These are phyloP conservation scores for Syngnathoides biaculeatus DNA, from an alignment of 2,113 vertebrate species.

Conservation along the genomic window DNA sequence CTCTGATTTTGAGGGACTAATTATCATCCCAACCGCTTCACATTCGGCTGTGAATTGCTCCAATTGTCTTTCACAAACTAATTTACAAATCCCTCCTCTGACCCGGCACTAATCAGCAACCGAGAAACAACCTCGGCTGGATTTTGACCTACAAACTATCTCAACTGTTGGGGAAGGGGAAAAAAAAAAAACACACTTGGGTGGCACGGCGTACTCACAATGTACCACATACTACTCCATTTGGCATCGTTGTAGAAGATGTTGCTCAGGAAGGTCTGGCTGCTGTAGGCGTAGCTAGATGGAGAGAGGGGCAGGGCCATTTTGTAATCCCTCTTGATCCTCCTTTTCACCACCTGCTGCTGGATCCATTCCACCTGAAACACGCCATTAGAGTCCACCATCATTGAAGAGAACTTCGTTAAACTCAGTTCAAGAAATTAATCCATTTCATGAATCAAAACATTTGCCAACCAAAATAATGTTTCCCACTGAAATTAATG, in stretches of 20 bases:
- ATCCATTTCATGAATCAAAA: neutral
- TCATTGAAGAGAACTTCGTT: neutral
- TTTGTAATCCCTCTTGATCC: constrained; percentile 96
- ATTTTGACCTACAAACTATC: constrained; percentile 46
- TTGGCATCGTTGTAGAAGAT: constrained; percentile 97
- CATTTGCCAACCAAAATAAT: neutral
- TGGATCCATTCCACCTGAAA: constrained; percentile 97
- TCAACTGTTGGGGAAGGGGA: constrained; percentile 16
- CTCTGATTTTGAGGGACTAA: no score
- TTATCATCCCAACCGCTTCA: no score
- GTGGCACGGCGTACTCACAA: constrained; percentile 79
- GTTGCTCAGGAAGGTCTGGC: constrained; percentile 73
- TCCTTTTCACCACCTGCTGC: constrained; percentile 93
- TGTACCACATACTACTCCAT: constrained; percentile 99
- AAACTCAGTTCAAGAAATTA: neutral
- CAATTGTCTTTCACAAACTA: constrained; percentile 7
- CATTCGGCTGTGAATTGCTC: no score
- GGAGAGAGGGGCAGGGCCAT: constrained; percentile 72
- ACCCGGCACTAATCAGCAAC: constrained; percentile 41
- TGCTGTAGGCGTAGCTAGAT: constrained; percentile 70
- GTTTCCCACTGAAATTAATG: neutral
- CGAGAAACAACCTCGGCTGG: constrained; percentile 20
- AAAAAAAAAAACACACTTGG: neutral
- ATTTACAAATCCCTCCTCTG: constrained; percentile 32
- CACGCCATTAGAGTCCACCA: constrained; percentile 15